Percentiles rank a stretch among this genome's conserved stretches.
Evolutionary conservation across 2,797 vertebrate species (phyloP).

Genomic region (Rhabdophis nuchalis): DNA sequence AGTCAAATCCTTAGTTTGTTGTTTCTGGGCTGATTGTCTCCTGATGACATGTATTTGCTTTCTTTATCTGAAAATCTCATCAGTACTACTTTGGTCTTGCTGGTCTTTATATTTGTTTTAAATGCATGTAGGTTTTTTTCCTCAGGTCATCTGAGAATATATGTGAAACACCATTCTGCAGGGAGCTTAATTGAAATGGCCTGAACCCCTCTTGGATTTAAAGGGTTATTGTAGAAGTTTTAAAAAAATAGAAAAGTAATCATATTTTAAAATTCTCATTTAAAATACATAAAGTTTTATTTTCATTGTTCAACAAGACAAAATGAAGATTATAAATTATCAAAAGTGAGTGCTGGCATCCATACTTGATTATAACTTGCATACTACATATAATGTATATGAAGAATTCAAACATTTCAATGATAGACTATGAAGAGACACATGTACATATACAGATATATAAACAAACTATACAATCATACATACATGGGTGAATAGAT

Average conservation of each 20-base stretch:
- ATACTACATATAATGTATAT: constrained; percentile 46
- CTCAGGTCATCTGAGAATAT: background rate
- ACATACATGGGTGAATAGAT: constrained; percentile 51
- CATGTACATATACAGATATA: constrained; percentile 47
- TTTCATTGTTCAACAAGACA: constrained; percentile 60
- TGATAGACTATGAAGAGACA: constrained; percentile 48
- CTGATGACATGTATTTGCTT: background rate
- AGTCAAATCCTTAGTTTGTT: background rate
- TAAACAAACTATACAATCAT: constrained; percentile 36
- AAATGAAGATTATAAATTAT: constrained; percentile 59
- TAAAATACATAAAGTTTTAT: constrained; percentile 64
- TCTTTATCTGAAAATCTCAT: background rate
- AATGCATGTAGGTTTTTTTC: background rate
- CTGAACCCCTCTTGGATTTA: background rate
- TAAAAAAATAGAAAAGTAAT: constrained; percentile 42
- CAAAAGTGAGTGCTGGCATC: constrained; percentile 56
- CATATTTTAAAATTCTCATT: constrained; percentile 54
- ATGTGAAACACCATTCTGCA: background rate
- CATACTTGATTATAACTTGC: constrained; percentile 42
- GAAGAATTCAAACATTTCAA: constrained; percentile 49
- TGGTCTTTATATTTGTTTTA: background rate
- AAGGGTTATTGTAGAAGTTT: background rate
- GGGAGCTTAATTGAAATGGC: background rate
- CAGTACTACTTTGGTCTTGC: background rate
- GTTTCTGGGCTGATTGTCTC: background rate